Evolutionary conservation across 2,888 invertebrate genomes (phyloP).

Genomic region (Diabrotica balteata): DNA sequence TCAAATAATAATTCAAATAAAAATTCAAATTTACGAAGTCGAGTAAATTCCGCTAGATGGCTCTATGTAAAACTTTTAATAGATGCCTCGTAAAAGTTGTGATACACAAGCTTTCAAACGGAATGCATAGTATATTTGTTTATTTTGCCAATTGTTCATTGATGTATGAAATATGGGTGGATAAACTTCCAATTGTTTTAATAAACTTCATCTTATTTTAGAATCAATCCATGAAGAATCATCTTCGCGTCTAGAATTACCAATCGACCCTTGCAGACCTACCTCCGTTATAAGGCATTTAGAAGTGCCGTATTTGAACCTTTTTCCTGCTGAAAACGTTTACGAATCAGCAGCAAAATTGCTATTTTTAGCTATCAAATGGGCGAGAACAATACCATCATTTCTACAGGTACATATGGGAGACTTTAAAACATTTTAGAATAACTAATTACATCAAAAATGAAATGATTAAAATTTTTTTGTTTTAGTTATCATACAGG

Average conservation of each 20-base stretch:
- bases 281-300: slow-evolving; percentile 45
- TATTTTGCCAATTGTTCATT: not conserved
- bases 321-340: slow-evolving; percentile 67
- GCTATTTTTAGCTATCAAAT: slow-evolving; percentile 78
- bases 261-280: slow-evolving; percentile 45
- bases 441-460: too few species aligned
- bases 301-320: slow-evolving; percentile 60
- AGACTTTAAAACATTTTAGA: not conserved
- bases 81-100: too few species aligned
- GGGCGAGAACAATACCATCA: slow-evolving; percentile 80
- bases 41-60: too few species aligned
- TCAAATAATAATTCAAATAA: too few species aligned
- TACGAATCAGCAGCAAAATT: slow-evolving; percentile 79
- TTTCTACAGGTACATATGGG: slow-evolving; percentile 68
- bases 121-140: too few species aligned
- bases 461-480: not conserved
- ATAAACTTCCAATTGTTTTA: not conserved
- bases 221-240: slow-evolving; percentile 36
- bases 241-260: slow-evolving; percentile 50
- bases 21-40: too few species aligned
- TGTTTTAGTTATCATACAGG: slow-evolving; percentile 67
- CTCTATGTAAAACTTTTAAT: too few species aligned
- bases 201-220: slow-evolving; percentile 15
- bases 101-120: too few species aligned
- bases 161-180: not conserved